Percentiles rank a stretch among this genome's conserved stretches.
Conservation (phyloP, 2,888 invertebrate species). For the Caenorhabditis sp. region DNA sequence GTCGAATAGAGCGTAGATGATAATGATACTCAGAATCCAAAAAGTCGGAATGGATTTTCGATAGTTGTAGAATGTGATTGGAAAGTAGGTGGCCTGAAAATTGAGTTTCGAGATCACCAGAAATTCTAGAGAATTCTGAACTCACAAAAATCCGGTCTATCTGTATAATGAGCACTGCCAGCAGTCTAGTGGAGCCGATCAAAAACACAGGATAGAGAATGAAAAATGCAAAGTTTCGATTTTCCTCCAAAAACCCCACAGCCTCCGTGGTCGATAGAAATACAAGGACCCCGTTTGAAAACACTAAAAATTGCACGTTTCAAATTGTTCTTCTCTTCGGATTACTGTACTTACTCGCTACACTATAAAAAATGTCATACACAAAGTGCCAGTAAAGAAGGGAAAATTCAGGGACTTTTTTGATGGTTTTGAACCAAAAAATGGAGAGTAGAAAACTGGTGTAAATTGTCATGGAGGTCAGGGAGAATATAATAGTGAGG, state of each 20-base stretch:
- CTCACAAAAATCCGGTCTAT: constrained; percentile 12
- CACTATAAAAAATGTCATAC: neutral
- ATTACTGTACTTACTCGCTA: neutral
- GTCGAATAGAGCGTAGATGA: neutral
- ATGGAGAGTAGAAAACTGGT: neutral
- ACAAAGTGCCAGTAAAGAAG: neutral
- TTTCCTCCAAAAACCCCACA: neutral
- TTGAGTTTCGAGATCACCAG: no score
- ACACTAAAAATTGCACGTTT: no score
- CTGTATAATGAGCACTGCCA: neutral
- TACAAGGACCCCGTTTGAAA: neutral
- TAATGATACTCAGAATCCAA: neutral
- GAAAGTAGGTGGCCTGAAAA: constrained; percentile 18
- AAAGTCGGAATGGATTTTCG: neutral
- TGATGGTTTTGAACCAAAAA: constrained; percentile 11
- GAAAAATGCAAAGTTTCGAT: neutral
- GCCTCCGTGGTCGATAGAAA: neutral
- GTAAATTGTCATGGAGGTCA: neutral
- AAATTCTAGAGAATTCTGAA: neutral
- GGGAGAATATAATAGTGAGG: neutral
- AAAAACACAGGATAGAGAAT: neutral
- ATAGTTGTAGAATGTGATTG: constrained; percentile 5
- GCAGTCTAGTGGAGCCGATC: no score
- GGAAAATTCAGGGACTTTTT: neutral
- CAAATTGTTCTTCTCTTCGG: no score